These are phyloP conservation scores for Miltochrista miniata DNA, from an alignment of 2,888 invertebrate species.

Conservation along the genomic window DNA sequence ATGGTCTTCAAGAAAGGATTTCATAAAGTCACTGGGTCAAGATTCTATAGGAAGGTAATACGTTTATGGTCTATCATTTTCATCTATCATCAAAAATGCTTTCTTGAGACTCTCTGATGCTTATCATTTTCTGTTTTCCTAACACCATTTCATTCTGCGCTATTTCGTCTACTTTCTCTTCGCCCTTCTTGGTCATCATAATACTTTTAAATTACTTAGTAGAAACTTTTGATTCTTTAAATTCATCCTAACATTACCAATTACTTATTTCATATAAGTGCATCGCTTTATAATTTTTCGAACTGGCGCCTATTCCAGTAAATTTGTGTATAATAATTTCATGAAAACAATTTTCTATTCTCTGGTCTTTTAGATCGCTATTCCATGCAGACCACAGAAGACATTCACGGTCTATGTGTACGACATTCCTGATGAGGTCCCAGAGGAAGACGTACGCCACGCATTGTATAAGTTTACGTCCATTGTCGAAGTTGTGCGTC, in stretches of 20 bases:
- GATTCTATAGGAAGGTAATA: slow-evolving; percentile 93
- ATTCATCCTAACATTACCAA: too few relatives aligned
- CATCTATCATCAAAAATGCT: slow-evolving; percentile 20
- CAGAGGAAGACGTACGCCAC: slow-evolving; percentile 92
- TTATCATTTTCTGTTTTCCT: slow-evolving; percentile 7
- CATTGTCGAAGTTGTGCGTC: slow-evolving; percentile 90
- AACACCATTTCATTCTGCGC: slow-evolving; percentile 2
- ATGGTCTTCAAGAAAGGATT: slow-evolving; percentile 94
- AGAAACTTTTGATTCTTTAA: not conserved
- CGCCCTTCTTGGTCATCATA: slow-evolving; percentile 47
- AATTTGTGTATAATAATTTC: not conserved
- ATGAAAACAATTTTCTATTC: too few relatives aligned
- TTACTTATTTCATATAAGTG: too few relatives aligned
- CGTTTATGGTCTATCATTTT: slow-evolving; percentile 21
- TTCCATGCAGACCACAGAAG: slow-evolving; percentile 93
- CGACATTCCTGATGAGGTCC: slow-evolving; percentile 92
- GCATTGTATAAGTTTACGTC: slow-evolving; percentile 91
- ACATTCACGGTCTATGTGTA: slow-evolving; percentile 93
- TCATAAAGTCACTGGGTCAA: slow-evolving; percentile 93
- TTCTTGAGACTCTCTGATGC: slow-evolving; percentile 12
- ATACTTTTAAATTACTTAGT: too few relatives aligned
- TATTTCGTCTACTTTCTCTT: slow-evolving; percentile 39
- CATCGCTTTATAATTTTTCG: not conserved
- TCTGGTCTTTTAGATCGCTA: slow-evolving; percentile 84
- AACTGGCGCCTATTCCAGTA: not conserved